These are phyloP conservation scores for Cyphomyrmex costatus DNA, from an alignment of 1,140 invertebrate genomes.

Conservation along the genomic window DNA sequence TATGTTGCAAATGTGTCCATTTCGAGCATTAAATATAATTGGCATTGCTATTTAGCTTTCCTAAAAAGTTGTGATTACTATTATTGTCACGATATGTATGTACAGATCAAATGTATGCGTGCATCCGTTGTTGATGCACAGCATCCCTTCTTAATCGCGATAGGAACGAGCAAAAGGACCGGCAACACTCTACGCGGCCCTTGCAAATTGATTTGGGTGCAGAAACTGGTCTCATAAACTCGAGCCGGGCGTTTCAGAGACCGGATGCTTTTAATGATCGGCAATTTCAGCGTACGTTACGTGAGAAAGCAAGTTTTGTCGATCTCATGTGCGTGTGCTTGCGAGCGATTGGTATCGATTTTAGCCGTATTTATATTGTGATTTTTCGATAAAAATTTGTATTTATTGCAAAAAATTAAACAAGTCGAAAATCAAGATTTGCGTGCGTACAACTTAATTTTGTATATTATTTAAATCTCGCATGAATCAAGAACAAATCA, in stretches of 20 bases:
- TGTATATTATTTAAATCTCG: slow-evolving; percentile 3
- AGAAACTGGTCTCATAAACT: slow-evolving; percentile 76
- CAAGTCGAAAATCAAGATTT: neutral
- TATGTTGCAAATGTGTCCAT: neutral
- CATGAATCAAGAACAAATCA: neutral
- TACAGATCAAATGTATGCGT: neutral
- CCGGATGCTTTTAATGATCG: slow-evolving; percentile 77
- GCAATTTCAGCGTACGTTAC: slow-evolving; percentile 72
- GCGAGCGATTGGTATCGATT: neutral
- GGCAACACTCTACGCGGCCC: slow-evolving; percentile 37
- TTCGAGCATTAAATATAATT: slow-evolving; percentile 7
- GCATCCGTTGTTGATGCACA: neutral
- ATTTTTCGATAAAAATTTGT: neutral
- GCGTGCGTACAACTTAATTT: neutral
- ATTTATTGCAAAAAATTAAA: neutral
- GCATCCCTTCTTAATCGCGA: slow-evolving; percentile 8
- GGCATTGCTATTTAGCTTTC: neutral
- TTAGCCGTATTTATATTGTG: neutral
- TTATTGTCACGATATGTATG: neutral
- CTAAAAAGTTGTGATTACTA: slow-evolving; percentile 39
- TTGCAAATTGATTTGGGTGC: slow-evolving; percentile 73
- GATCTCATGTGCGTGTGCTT: neutral
- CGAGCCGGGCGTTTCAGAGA: slow-evolving; percentile 66
- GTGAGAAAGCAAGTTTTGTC: slow-evolving; percentile 59
- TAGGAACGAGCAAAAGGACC: slow-evolving; percentile 40